phyloP scores from a whole-genome alignment of 1,140 invertebrate species.

The Drosophila lini region DNA sequence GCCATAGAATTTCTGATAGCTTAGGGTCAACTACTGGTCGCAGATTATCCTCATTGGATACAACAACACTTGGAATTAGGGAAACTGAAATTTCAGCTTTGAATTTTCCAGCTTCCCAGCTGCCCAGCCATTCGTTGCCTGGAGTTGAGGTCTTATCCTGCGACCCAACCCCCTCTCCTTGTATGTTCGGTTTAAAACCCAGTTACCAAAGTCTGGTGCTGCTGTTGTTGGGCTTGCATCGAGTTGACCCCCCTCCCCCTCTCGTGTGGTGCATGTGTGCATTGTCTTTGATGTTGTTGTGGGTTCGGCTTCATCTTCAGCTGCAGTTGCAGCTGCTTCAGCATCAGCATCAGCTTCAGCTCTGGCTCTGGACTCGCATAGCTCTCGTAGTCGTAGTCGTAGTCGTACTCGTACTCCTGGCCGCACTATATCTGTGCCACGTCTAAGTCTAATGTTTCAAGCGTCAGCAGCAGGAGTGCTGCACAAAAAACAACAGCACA shows the following conservation, averaged over 20 bases:
- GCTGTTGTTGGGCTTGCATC: conserved; percentile 30
- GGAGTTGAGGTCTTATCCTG: conserved; percentile 18
- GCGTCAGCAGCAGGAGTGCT: conserved; percentile 68
- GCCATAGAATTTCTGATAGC: conserved; percentile 14
- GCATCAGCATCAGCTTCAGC: neutral
- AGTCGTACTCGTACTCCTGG: conserved; percentile 2
- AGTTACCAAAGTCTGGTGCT: conserved; percentile 37
- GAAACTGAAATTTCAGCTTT: conserved; percentile 38
- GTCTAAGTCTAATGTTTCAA: conserved; percentile 76
- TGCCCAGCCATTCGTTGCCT: conserved; percentile 9
- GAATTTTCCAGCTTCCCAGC: neutral
- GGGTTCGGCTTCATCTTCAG: conserved; percentile 43
- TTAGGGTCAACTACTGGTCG: conserved; percentile 12
- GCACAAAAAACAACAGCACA: conserved; percentile 33
- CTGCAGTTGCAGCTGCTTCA: conserved; percentile 32
- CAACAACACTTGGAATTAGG: conserved; percentile 30
- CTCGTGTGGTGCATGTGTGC: conserved; percentile 44
- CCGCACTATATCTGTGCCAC: conserved; percentile 62
- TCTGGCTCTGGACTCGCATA: conserved; percentile 1
- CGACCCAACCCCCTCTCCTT: neutral
- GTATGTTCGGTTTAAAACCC: conserved; percentile 16
- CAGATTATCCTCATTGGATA: conserved; percentile 24
- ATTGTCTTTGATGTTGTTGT: conserved; percentile 71
- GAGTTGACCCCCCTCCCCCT: conserved; percentile 27
- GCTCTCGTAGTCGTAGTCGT: conserved; percentile 5